Evolutionary conservation across 1,140 invertebrate genomes (phyloP).

Genomic region (Spodoptera frugiperda): DNA sequence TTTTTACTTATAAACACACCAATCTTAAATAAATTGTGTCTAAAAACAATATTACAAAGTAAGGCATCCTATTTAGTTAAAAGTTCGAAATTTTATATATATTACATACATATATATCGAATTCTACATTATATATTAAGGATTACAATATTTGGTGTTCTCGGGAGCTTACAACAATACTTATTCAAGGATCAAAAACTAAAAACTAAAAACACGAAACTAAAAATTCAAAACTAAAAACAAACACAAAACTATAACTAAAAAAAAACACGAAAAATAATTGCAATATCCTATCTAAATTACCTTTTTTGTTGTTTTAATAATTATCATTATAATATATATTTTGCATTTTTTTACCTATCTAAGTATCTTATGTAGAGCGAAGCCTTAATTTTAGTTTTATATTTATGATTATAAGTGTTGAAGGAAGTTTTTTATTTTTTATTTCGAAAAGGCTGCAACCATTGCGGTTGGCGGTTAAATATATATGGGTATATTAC

Average conservation of each 20-base stretch:
- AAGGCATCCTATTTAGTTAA: conserved; percentile 44
- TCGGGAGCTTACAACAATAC: conserved; percentile 79
- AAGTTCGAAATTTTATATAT: conserved; percentile 23
- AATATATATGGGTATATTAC: conserved; percentile 29
- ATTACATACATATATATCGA: conserved; percentile 55
- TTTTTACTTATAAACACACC: conserved; percentile 24
- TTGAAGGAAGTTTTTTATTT: conserved; percentile 43
- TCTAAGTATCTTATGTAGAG: conserved; percentile 47
- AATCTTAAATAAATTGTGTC: conserved; percentile 36
- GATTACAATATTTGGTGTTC: conserved; percentile 80
- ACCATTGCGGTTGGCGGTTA: conserved; percentile 5
- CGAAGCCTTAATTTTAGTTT: conserved; percentile 44
- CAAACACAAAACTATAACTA: conserved; percentile 50
- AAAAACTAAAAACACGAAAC: conserved; percentile 69
- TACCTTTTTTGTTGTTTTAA: conserved; percentile 40
- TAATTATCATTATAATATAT: too few relatives aligned
- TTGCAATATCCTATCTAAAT: conserved; percentile 81
- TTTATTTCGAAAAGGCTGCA: conserved; percentile 29
- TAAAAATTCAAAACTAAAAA: conserved; percentile 53
- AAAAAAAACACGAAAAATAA: conserved; percentile 64
- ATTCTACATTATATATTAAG: conserved; percentile 71
- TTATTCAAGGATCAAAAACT: conserved; percentile 69
- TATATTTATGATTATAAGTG: conserved; percentile 35
- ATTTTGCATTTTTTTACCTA: conserved; percentile 51
- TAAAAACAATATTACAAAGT: conserved; percentile 21